phyloP scores from a whole-genome alignment of 37 sponge, comb jelly and placozoan genomes.

The Spongilla lacustris region DNA sequence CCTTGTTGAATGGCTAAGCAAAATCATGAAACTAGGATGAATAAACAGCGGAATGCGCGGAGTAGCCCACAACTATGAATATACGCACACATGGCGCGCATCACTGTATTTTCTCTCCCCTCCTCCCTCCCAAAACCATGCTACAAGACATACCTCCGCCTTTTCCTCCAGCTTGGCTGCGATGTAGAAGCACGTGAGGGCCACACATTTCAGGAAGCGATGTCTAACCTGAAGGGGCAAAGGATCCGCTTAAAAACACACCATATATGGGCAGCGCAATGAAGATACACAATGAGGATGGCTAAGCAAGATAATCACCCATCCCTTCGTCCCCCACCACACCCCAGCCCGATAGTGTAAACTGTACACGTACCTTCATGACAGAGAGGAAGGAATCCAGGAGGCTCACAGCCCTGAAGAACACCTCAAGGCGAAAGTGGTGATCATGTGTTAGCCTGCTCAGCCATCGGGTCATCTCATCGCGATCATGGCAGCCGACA shows the following conservation, averaged over 20 bases:
- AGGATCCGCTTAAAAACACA: background rate
- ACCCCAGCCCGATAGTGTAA: no score
- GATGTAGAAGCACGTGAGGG: conserved; percentile 72
- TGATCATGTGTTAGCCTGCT: conserved; percentile 43
- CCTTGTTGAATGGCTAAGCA: no score
- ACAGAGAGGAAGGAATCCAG: conserved; percentile 57
- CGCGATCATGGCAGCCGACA: conserved; percentile 28
- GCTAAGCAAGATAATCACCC: no score
- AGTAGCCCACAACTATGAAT: no score
- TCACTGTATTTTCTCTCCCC: no score
- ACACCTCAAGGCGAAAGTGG: conserved; percentile 37
- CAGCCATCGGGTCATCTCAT: conserved; percentile 52
- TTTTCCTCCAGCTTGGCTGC: conserved; percentile 69
- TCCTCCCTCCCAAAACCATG: background rate
- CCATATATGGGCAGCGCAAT: conserved; percentile 1
- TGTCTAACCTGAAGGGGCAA: conserved; percentile 32
- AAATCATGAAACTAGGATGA: no score
- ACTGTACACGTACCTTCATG: conserved; percentile 68
- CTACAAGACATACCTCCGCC: conserved; percentile 31
- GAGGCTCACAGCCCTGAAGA: conserved; percentile 45
- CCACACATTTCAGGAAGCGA: conserved; percentile 58
- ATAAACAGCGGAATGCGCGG: no score
- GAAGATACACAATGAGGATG: background rate
- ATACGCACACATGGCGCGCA: no score
- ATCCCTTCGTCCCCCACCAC: no score